phyloP scores from a whole-genome alignment of 2,888 invertebrate genomes.

The Leptodirus hochenwartii region DNA sequence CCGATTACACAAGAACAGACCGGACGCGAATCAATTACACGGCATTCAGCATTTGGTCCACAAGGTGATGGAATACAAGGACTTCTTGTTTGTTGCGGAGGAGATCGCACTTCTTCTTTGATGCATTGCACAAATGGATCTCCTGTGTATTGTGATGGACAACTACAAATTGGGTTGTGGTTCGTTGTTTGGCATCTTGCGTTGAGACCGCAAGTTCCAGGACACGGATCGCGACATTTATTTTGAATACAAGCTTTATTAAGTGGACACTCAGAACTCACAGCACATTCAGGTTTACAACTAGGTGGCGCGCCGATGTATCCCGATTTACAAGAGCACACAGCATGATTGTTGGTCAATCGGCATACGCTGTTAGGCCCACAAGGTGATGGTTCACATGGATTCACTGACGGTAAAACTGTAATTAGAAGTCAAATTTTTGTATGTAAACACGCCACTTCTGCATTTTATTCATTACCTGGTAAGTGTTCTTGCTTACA shows the following conservation, averaged over 20 bases:
- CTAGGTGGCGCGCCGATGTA: slow-evolving; percentile 38
- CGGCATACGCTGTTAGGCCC: slow-evolving; percentile 41
- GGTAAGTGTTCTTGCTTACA: slow-evolving; percentile 40
- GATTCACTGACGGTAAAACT: slow-evolving; percentile 27
- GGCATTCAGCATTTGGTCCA: slow-evolving; percentile 49
- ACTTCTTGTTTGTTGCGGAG: slow-evolving; percentile 23
- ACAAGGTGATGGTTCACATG: slow-evolving; percentile 41
- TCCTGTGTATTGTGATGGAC: slow-evolving; percentile 36
- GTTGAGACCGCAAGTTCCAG: slow-evolving; percentile 36
- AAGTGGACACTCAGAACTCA: slow-evolving; percentile 38
- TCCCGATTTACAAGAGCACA: slow-evolving; percentile 40
- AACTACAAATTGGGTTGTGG: slow-evolving; percentile 45
- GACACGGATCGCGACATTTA: slow-evolving; percentile 44
- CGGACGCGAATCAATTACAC: slow-evolving; percentile 40
- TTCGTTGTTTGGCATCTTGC: slow-evolving; percentile 39
- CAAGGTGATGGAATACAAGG: slow-evolving; percentile 60
- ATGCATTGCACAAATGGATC: slow-evolving; percentile 38
- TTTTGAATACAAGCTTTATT: slow-evolving; percentile 42
- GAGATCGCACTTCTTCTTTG: slow-evolving; percentile 24
- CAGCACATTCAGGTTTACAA: slow-evolving; percentile 40
- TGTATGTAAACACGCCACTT: slow-evolving; percentile 9
- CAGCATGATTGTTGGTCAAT: slow-evolving; percentile 33
- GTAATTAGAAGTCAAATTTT: slow-evolving; percentile 8
- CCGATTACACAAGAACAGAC: slow-evolving; percentile 56
- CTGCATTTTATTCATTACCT: slow-evolving; percentile 27